Conservation (phyloP, 2,888 invertebrate species). For the Ferrisia virgata region DNA sequence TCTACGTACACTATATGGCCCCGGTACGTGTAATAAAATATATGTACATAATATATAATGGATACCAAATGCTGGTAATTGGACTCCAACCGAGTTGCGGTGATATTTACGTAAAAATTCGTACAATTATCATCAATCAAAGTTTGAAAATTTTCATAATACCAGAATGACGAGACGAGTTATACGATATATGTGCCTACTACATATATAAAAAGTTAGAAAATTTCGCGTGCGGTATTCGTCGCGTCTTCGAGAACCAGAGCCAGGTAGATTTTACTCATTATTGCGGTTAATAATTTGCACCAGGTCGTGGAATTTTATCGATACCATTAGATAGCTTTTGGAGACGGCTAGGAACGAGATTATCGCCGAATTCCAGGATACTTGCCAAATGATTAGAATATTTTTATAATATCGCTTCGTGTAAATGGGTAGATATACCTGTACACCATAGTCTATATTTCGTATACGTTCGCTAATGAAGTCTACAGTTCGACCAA, state of each 20-base stretch:
- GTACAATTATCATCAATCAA: constrained; percentile 31
- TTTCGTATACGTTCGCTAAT: too few relatives aligned
- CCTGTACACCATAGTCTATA: background rate
- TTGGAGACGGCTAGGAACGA: background rate
- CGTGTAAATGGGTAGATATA: background rate
- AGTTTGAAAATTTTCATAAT: constrained; percentile 12
- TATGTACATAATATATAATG: background rate
- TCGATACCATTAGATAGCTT: background rate
- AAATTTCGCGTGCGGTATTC: background rate
- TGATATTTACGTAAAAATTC: constrained; percentile 17
- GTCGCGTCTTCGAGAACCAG: too few relatives aligned
- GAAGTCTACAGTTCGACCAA: too few relatives aligned
- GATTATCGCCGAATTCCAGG: background rate
- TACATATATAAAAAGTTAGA: background rate
- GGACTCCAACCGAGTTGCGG: background rate
- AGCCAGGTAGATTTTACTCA: background rate
- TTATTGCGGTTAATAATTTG: background rate
- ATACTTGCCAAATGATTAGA: background rate
- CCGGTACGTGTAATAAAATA: background rate
- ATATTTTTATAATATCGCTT: background rate
- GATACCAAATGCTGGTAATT: background rate
- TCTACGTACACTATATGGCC: background rate
- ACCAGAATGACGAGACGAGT: constrained; percentile 10
- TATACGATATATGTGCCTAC: too few relatives aligned
- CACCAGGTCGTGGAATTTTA: background rate